These are phyloP conservation scores for Sebastolobus alascanus DNA, from an alignment of 2,797 vertebrate genomes.

Conservation along the genomic window DNA sequence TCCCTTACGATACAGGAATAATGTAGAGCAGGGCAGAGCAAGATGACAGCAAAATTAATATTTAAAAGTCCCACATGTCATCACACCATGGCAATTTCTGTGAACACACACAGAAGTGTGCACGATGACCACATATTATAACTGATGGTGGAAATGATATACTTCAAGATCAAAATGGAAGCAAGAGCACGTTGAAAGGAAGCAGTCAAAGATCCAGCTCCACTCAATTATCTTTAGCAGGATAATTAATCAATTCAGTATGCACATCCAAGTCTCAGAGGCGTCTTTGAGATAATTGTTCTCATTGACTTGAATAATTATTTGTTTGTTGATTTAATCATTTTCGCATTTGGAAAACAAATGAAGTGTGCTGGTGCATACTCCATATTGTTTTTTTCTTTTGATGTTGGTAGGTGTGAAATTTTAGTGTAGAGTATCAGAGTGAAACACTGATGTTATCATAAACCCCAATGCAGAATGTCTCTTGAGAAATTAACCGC, in stretches of 20 bases:
- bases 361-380: conserved; percentile 67
- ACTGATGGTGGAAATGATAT: background rate
- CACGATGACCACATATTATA: background rate
- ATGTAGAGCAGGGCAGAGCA: background rate
- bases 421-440: background rate
- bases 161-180: conserved; percentile 42
- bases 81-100: background rate
- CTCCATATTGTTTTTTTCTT: conserved; percentile 15
- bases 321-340: conserved; percentile 91
- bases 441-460: conserved; percentile 13
- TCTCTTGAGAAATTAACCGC: conserved; percentile 50
- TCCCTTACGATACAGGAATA: conserved; percentile 24
- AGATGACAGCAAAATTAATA: conserved; percentile 26
- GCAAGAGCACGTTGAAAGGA: conserved; percentile 54
- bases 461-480: conserved; percentile 22
- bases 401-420: conserved; percentile 24
- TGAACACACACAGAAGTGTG: background rate
- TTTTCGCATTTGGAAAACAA: conserved; percentile 87
- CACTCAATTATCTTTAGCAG: conserved; percentile 86
- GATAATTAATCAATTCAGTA: conserved; percentile 89
- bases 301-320: conserved; percentile 91
- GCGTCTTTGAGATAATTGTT: conserved; percentile 89
- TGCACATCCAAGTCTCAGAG: conserved; percentile 88
- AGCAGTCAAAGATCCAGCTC: conserved; percentile 78
- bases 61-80: background rate